Percentiles rank a stretch among this genome's conserved stretches.
These are phyloP conservation scores for Heliothis virescens DNA, from an alignment of 1,140 invertebrate species.

Conservation along the genomic window DNA sequence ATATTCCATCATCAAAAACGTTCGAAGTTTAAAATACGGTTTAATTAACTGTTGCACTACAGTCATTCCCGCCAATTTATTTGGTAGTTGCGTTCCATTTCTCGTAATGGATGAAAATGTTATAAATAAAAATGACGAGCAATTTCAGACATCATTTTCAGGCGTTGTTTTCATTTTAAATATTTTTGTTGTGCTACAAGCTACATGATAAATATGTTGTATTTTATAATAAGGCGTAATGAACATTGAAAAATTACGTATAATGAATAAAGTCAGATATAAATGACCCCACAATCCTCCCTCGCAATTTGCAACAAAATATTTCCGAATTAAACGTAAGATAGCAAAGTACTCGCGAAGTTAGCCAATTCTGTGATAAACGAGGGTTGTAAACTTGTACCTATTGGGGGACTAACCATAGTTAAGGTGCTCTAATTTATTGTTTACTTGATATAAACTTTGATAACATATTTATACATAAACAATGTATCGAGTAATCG, in stretches of 20 bases:
- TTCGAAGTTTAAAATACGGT: constrained; percentile 6
- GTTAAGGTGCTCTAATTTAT: constrained; percentile 26
- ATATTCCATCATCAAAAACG: neutral
- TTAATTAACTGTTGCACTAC: constrained; percentile 18
- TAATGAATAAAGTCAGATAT: constrained; percentile 27
- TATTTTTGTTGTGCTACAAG: neutral
- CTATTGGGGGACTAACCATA: constrained; percentile 49
- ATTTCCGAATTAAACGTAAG: constrained; percentile 43
- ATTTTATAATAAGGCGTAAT: constrained; percentile 7
- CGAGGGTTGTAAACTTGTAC: constrained; percentile 64
- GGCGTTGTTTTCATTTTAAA: neutral
- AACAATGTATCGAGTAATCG: constrained; percentile 1
- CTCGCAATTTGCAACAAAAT: constrained; percentile 50
- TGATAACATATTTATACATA: neutral
- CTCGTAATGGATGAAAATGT: neutral
- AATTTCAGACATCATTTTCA: constrained; percentile 5
- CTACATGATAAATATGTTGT: neutral
- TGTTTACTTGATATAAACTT: neutral
- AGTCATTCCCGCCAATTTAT: constrained; percentile 31
- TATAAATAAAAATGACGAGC: constrained; percentile 32
- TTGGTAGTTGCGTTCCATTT: neutral
- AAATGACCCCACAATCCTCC: constrained; percentile 34
- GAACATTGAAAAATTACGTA: constrained; percentile 12
- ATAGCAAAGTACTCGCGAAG: constrained; percentile 58
- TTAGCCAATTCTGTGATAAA: constrained; percentile 69